Evolutionary conservation across 2,113 vertebrate genomes (phyloP), one percentile per base, ranked within the genome.

Genomic region (Lutjanus erythropterus): DNA sequence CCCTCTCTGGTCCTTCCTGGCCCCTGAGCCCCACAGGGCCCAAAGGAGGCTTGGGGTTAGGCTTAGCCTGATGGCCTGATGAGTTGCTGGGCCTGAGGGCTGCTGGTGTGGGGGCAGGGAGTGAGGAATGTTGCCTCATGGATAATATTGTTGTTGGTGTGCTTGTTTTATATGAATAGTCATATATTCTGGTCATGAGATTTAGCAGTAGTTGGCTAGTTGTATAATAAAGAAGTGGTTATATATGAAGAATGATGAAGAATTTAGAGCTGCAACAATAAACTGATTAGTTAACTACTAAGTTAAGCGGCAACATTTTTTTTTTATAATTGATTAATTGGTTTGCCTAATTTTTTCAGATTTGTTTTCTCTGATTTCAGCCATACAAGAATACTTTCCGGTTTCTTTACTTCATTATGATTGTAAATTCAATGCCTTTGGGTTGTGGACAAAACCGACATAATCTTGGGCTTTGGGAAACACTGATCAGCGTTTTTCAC

Each of bases 1-100:
- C 87, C 90, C 87, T 92, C 59, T 72, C 70, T 84, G 91, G 88
- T 86, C 87, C 86, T 91, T 88, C 70, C 82, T 88, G 94, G 91
- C 90, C 90, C 81, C 76, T 59, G 78, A 85, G 81, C 84, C 83
- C 87, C 87, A 77, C 7, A 61, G 87, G 89, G 69, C 86, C 80
- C 67, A 64, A 39, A 88, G 73, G 81, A 87, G 78, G 44, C 71
- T 58, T 44, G 69, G 84, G 87, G 87, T 90, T 71, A 80, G 86
- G 75, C 60, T 88, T 68, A 69, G 74, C 55, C 69, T 44, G 71
- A 82, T 52, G 79, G 83, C 71, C 71, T 82, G 73, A 86, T 83
- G 50, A 76, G 76, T 81, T 70, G 67, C 71, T 65, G 61, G 56
- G 42, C 53, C 25, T 41, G 33, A 56, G 61, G 23, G 59, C 41